Evolutionary conservation across 1,140 invertebrate genomes (phyloP), one percentile per base, ranked within the genome.

Genomic region (Conopomorpha cramerella): DNA sequence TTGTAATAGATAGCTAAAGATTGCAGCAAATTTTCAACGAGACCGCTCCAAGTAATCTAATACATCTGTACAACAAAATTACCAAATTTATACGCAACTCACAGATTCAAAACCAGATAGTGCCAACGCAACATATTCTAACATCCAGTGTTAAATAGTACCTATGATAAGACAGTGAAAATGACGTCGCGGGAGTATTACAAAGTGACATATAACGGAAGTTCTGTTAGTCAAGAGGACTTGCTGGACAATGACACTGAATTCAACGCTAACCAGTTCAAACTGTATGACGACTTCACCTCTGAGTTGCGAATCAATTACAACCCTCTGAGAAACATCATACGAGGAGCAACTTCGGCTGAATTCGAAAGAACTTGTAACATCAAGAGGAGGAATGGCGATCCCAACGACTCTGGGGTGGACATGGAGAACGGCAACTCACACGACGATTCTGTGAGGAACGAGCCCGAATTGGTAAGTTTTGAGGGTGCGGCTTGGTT

Each of bases 211-310:
- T 67, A 56, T 41, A 43, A 52, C 12, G 51, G 38, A 23, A 34
- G 46, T 18, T 44, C 38, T 18, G 30, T 49, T 36, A 55, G 46
- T 31, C 28, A 13, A 4, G 52, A 45, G 38, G 57, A 64, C 23
- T 39, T 58, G 0, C 51, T 76, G 36, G 71, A 76, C 42, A 76
- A 76, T 49, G 71, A 67, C 14, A 65, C 67, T 1, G 71, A 72
- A 37, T 66, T 71, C 52, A 76, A 76, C 41, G 67, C 71, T 23
- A 76, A 76, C 45, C 59, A 65, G 45, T 76, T 67, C 52, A 72
- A 67, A 46, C 43, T 76, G 13, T 76, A 54, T 58, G 71, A 76
- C 34, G 71, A 72, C 43, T 72, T 76, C 49, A 58, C 61, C 1
- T 61, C 64, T 10, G 67, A 71, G 27, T 46, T 68, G 4, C 52